Percentiles rank a stretch among this genome's conserved stretches.
phyloP scores from a whole-genome alignment of 2,797 vertebrate species.

The Pipistrellus nathusii region DNA sequence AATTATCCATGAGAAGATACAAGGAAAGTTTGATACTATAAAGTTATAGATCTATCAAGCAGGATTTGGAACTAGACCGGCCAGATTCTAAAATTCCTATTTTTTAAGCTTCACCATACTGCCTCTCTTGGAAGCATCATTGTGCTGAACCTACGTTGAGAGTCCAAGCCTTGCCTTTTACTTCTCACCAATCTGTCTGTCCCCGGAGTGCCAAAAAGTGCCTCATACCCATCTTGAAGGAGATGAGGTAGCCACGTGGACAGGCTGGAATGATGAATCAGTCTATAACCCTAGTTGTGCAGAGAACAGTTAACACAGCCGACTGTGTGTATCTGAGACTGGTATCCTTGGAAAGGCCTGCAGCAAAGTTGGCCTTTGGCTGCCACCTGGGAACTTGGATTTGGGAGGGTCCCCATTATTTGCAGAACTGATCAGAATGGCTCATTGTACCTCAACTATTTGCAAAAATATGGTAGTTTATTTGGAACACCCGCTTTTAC shows the following conservation, averaged over 20 bases:
- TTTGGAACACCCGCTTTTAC: neutral
- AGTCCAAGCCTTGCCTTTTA: neutral
- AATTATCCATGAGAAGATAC: neutral
- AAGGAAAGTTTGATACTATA: neutral
- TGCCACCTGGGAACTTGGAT: neutral
- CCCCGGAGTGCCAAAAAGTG: neutral
- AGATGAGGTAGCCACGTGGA: neutral
- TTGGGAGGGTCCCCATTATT: neutral
- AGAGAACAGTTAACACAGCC: neutral
- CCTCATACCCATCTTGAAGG: neutral
- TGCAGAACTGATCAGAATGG: neutral
- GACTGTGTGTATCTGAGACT: neutral
- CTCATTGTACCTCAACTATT: neutral
- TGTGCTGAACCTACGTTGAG: neutral
- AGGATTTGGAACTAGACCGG: neutral
- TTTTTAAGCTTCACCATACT: neutral
- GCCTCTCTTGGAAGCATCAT: neutral
- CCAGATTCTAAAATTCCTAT: constrained; percentile 3
- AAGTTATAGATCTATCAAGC: constrained; percentile 20
- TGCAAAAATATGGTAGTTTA: neutral
- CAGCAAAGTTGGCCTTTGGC: neutral
- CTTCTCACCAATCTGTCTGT: neutral
- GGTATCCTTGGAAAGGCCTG: neutral
- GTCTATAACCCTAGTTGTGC: neutral
- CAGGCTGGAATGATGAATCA: neutral